These are phyloP conservation scores for Nilaparvata lugens DNA, from an alignment of 1,140 invertebrate genomes.

Conservation along the genomic window DNA sequence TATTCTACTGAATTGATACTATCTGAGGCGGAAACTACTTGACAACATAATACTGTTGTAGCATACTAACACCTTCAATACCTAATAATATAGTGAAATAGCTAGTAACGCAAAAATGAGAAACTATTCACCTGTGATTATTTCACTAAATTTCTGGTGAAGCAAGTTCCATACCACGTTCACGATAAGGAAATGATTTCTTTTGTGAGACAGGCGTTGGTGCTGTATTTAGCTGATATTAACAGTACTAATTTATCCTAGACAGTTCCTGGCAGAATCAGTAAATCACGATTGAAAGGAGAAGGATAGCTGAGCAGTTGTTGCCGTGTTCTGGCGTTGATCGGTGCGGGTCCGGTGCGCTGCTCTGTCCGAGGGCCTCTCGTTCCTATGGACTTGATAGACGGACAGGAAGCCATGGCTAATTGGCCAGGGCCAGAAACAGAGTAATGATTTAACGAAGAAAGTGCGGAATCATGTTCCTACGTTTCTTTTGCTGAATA, in stretches of 20 bases:
- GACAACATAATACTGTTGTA: too few species aligned
- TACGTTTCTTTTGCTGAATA: constrained; percentile 1
- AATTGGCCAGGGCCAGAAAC: background rate
- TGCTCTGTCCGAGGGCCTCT: background rate
- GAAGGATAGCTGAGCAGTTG: background rate
- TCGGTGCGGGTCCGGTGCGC: too few species aligned
- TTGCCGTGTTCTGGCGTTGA: too few species aligned
- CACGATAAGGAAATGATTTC: too few species aligned
- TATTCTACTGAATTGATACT: too few species aligned
- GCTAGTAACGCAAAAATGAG: too few species aligned
- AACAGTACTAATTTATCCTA: background rate
- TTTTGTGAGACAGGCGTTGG: background rate
- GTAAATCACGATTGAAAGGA: background rate
- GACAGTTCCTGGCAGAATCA: background rate
- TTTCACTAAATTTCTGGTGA: too few species aligned
- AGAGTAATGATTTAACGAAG: background rate
- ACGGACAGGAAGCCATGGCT: background rate
- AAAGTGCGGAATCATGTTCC: background rate
- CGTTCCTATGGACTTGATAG: background rate
- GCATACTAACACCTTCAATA: too few species aligned
- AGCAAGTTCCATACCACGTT: too few species aligned
- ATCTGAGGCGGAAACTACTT: too few species aligned
- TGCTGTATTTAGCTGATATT: background rate
- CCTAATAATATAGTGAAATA: too few species aligned
- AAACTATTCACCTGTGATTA: too few species aligned